Percentiles rank a stretch among this genome's conserved stretches.
These are phyloP conservation scores for Gonioctena quinquepunctata DNA, from an alignment of 1,140 invertebrate genomes.

Conservation along the genomic window DNA sequence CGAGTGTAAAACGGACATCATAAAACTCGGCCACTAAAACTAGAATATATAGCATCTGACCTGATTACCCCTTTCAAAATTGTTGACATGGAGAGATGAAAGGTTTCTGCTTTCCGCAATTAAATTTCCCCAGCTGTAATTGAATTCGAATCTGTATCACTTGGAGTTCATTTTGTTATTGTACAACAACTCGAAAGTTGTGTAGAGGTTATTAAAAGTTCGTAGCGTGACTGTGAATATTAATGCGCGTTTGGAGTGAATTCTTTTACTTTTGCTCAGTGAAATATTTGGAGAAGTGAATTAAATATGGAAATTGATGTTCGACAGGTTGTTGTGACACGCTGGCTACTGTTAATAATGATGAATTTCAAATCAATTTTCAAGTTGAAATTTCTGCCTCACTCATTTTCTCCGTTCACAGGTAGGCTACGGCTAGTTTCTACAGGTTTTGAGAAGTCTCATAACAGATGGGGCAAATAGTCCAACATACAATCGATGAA, in stretches of 20 bases:
- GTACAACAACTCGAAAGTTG: background rate
- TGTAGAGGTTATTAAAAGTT: background rate
- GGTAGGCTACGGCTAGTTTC: too few relatives aligned
- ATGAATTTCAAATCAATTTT: too few relatives aligned
- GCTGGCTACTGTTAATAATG: too few relatives aligned
- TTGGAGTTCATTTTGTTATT: background rate
- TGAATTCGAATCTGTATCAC: background rate
- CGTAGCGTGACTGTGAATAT: background rate
- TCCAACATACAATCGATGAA: too few relatives aligned
- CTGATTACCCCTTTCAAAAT: slow-evolving; percentile 5
- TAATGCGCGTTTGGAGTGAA: background rate
- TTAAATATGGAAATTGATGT: background rate
- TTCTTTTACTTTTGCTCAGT: background rate
- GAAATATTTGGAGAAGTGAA: too few relatives aligned
- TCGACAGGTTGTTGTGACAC: background rate
- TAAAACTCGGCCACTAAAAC: background rate
- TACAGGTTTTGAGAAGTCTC: too few relatives aligned
- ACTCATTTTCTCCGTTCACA: too few relatives aligned
- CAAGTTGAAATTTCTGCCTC: too few relatives aligned
- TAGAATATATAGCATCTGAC: slow-evolving; percentile 8
- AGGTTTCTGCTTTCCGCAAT: slow-evolving; percentile 1
- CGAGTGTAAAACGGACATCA: background rate
- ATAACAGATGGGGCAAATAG: too few relatives aligned
- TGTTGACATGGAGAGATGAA: slow-evolving; percentile 11
- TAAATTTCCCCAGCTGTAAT: slow-evolving; percentile 2